Conservation (phyloP, 1,140 invertebrate genomes). For the Musca vetustissima region DNA sequence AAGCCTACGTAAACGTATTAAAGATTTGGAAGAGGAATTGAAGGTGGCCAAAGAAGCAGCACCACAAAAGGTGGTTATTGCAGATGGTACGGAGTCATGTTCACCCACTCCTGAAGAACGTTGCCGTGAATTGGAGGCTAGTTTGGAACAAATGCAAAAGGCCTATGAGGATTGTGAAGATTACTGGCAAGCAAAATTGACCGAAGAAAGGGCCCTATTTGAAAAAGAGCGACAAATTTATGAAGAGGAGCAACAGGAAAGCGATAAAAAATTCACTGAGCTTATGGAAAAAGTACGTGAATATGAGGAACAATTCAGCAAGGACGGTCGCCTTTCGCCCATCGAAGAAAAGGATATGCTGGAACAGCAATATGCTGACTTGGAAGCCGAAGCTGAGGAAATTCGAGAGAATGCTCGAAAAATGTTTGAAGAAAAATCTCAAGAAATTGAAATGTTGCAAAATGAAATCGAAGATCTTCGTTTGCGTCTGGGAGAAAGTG, state of each 20-base stretch:
- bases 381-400: conserved; percentile 71
- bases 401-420: conserved; percentile 48
- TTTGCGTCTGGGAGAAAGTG: conserved; percentile 46
- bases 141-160: conserved; percentile 69
- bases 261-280: conserved; percentile 75
- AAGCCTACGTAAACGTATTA: conserved; percentile 39
- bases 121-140: conserved; percentile 69
- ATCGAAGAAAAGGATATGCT: conserved; percentile 75
- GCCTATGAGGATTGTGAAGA: conserved; percentile 85
- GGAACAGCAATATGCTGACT: conserved; percentile 72
- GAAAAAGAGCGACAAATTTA: conserved; percentile 73
- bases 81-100: background rate
- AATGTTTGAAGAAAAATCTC: conserved; percentile 56
- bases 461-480: conserved; percentile 57
- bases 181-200: conserved; percentile 77
- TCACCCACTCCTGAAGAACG: conserved; percentile 50
- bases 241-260: conserved; percentile 74
- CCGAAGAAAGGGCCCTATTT: conserved; percentile 73
- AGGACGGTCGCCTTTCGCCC: conserved; percentile 65
- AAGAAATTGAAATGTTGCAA: conserved; percentile 62
- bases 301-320: conserved; percentile 76
- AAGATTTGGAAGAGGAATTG: conserved; percentile 41
- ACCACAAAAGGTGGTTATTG: background rate
- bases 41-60: conserved; percentile 4
- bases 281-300: conserved; percentile 74